Evolutionary conservation across 1,140 invertebrate genomes (phyloP), one percentile per base, ranked within the genome.

Genomic region (Leptinotarsa lineolata): DNA sequence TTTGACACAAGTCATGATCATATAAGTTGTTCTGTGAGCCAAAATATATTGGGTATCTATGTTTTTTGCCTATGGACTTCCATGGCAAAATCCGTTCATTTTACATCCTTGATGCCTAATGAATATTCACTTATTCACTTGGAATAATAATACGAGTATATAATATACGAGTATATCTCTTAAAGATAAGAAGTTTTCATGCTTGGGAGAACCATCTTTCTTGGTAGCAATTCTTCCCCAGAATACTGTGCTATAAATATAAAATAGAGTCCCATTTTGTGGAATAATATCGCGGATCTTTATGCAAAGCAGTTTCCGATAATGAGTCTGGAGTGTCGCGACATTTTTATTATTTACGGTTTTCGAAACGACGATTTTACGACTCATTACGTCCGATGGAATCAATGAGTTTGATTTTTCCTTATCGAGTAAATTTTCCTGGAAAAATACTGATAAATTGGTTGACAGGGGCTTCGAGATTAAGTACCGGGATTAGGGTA

Each of bases 261-360:
- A 74, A 74, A 65, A 74, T 71, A 48, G 39, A 45, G 44, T 63
- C 72, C 76, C 67, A 72, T 75, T 79, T 74, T 76, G 70, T 76
- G 30, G 74, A 72, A 71, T 73, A 70, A 75, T 76, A 75, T 74
- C 78, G 73, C 63, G 72, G 66, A 80, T 80, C 78, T 80, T 80
- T 80, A 80, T 80, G 78, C 78, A 80, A 80, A 80, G 76, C 78
- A 80, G 78, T 78, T 78, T 80, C 78, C 78, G 77, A 80, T 80
- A 80, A 80, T 78, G 77, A 78, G 73, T 76, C 60, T 54, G 30
- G 61, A 70, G 65, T 74, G 77, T 74, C 75, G 77, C 74, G 74
- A 78, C 78, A 63, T 71, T 77, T 77, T 77, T 76, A 79, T 80
- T 80, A 78, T 78, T 78, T 78, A 79, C 75, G 77, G 30, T 60